These are phyloP conservation scores for Polymixis flavicincta DNA, from an alignment of 2,888 invertebrate species.

Conservation along the genomic window DNA sequence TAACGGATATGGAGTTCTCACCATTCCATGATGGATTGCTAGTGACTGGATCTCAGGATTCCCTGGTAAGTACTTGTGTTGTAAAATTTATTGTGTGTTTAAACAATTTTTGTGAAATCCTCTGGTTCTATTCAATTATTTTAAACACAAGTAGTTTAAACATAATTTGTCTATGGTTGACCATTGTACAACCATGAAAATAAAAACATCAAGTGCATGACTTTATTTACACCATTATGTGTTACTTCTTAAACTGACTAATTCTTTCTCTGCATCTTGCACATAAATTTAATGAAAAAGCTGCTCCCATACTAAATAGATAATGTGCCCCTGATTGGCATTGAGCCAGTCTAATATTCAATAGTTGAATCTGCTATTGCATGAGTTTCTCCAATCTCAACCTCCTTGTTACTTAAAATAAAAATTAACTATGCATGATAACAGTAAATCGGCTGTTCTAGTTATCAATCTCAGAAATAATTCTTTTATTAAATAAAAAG, in stretches of 20 bases:
- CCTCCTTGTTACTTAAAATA: not conserved
- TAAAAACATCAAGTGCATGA: not conserved
- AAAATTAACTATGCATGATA: not conserved
- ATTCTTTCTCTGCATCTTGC: not conserved
- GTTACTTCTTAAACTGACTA: not conserved
- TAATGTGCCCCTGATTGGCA: not conserved
- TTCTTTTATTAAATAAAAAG: not conserved
- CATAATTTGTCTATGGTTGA: not conserved
- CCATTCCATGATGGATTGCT: slow-evolving; percentile 98
- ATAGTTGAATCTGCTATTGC: not conserved
- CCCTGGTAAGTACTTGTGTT: slow-evolving; percentile 90
- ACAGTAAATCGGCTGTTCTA: not conserved
- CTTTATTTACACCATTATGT: not conserved
- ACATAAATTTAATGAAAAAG: not conserved
- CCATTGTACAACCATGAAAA: not conserved
- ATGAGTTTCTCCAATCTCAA: no score
- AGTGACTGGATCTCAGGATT: slow-evolving; percentile 97
- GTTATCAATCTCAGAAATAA: not conserved
- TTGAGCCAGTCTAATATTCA: not conserved
- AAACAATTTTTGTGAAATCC: not conserved
- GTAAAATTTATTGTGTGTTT: not conserved
- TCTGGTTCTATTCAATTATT: not conserved
- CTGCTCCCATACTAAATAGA: not conserved
- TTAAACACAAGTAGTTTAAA: not conserved
- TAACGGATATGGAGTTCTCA: slow-evolving; percentile 98